These are phyloP conservation scores for Balanococcus diminutus DNA, from an alignment of 2,888 invertebrate genomes.

Conservation along the genomic window DNA sequence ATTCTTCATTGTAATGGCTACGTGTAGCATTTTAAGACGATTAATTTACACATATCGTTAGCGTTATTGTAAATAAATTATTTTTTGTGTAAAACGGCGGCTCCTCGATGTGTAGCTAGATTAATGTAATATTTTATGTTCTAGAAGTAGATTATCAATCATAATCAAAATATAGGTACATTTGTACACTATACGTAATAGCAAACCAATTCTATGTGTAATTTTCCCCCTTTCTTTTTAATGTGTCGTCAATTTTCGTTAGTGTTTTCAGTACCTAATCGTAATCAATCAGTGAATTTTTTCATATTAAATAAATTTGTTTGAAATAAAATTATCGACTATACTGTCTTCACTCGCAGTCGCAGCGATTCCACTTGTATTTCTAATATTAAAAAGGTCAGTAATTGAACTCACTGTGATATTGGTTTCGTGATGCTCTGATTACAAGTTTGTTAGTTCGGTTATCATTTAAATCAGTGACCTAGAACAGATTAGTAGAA, in stretches of 20 bases:
- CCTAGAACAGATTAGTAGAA: background rate
- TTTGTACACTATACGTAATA: constrained; percentile 14
- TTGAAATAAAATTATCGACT: background rate
- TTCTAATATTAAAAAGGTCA: background rate
- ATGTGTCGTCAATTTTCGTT: constrained; percentile 39
- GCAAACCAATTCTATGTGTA: background rate
- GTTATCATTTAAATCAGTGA: background rate
- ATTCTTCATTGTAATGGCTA: constrained; percentile 15
- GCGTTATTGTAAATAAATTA: background rate
- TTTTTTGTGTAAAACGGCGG: background rate
- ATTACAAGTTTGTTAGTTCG: background rate
- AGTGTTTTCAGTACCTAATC: constrained; percentile 10
- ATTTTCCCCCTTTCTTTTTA: background rate
- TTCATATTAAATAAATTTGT: constrained; percentile 16
- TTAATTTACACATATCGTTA: constrained; percentile 30
- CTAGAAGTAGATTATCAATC: constrained; percentile 30
- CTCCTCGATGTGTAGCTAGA: background rate
- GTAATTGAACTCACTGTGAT: background rate
- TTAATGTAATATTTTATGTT: constrained; percentile 27
- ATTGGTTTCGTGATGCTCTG: background rate
- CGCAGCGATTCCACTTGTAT: no score
- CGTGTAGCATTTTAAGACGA: background rate
- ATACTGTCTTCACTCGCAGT: no score
- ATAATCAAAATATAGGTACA: background rate
- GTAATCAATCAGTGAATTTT: constrained; percentile 7